These are phyloP conservation scores for Microcebus griseorufus DNA, from an alignment of 2,113 vertebrate species.

Conservation along the genomic window DNA sequence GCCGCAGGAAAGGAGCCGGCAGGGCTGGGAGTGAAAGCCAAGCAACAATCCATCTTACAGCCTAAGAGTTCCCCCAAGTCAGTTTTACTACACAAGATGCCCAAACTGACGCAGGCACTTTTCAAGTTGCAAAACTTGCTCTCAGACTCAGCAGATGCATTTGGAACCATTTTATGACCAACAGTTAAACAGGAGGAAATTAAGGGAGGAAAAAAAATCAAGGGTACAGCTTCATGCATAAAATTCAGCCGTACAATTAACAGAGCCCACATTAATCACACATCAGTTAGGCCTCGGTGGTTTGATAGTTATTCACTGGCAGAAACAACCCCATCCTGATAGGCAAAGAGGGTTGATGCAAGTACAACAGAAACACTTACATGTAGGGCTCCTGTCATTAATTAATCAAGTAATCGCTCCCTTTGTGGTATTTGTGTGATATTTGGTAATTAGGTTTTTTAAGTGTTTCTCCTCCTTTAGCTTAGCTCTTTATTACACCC, in stretches of 20 bases:
- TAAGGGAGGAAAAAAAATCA: slow-evolving; percentile 56
- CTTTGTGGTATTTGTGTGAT: not conserved
- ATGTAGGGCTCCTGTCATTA: not conserved
- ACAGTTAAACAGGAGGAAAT: slow-evolving; percentile 54
- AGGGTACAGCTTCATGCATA: slow-evolving; percentile 35
- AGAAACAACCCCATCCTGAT: slow-evolving; percentile 41
- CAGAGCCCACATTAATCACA: slow-evolving; percentile 37
- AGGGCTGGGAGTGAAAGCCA: not conserved
- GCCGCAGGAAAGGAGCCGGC: slow-evolving; percentile 11
- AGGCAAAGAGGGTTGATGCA: not conserved
- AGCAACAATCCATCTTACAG: not conserved
- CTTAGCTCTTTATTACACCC: not conserved
- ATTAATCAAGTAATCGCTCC: not conserved
- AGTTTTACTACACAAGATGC: not conserved
- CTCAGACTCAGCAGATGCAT: slow-evolving; percentile 42
- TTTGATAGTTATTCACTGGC: slow-evolving; percentile 36
- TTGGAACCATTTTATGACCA: slow-evolving; percentile 54
- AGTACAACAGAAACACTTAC: not conserved
- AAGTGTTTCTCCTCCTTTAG: not conserved
- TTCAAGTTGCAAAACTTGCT: slow-evolving; percentile 41
- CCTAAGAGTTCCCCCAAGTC: not conserved
- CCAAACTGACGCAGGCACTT: slow-evolving; percentile 37
- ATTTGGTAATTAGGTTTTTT: slow-evolving; percentile 36
- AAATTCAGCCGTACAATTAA: slow-evolving; percentile 59
- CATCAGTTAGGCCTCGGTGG: slow-evolving; percentile 55